Evolutionary conservation across 2,888 invertebrate species (phyloP).

Genomic region (Cloeon dipterum): DNA sequence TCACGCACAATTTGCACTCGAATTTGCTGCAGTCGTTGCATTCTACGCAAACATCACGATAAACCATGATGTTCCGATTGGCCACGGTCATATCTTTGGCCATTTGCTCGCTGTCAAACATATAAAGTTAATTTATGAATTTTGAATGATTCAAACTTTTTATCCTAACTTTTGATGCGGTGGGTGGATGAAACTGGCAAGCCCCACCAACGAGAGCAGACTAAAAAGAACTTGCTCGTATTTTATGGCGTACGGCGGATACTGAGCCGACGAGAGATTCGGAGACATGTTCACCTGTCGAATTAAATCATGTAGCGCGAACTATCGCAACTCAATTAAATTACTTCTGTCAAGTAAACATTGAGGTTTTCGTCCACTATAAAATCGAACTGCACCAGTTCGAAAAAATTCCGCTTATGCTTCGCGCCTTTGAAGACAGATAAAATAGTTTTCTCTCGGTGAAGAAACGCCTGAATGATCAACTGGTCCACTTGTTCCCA

Average conservation of each 20-base stretch:
- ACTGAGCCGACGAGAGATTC: conserved; percentile 83
- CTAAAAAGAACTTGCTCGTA: conserved; percentile 30
- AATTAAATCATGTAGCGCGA: too few relatives aligned
- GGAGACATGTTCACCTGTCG: conserved; percentile 86
- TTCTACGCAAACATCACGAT: conserved; percentile 38
- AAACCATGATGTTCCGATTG: conserved; percentile 57
- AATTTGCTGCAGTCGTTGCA: conserved; percentile 36
- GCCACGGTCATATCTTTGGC: conserved; percentile 42
- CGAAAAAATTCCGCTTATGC: conserved; percentile 58
- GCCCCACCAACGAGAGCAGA: conserved; percentile 22
- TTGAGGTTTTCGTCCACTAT: conserved; percentile 69
- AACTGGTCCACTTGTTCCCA: conserved; percentile 65
- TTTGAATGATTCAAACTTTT: background rate
- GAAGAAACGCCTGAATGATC: conserved; percentile 39
- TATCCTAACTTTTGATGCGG: background rate
- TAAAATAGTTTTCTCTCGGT: conserved; percentile 49
- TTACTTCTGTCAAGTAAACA: conserved; percentile 64
- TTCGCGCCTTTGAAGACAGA: conserved; percentile 23
- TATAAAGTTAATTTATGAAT: conserved; percentile 5
- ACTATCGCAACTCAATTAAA: conserved; percentile 5
- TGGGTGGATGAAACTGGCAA: conserved; percentile 10
- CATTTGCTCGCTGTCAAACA: conserved; percentile 21
- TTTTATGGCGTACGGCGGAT: conserved; percentile 43
- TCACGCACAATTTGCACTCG: conserved; percentile 54
- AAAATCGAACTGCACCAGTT: conserved; percentile 86